A percentile compares a stretch with the other conserved stretches of the same genome.
Conservation (phyloP, 53 echinoderm and acorn worm genomes). For the Stichopus horrens region DNA sequence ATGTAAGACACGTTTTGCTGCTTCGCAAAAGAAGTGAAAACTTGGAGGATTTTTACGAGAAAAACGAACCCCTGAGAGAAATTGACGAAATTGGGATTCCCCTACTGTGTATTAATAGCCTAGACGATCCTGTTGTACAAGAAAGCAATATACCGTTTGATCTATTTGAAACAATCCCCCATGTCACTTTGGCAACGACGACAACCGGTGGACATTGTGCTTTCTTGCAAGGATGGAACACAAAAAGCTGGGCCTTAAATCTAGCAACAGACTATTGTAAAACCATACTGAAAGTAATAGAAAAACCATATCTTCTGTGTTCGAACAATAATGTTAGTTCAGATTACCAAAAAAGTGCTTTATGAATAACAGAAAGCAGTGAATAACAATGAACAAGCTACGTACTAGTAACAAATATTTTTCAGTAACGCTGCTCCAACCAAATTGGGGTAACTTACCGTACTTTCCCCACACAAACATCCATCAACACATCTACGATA, state of each 20-base stretch:
- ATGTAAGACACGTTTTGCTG: constrained; percentile 60
- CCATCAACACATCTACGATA: no score
- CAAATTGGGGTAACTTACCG: no score
- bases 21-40: constrained; percentile 57
- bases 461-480: no score
- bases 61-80: constrained; percentile 78
- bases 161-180: constrained; percentile 83
- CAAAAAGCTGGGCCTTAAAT: constrained; percentile 21
- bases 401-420: no score
- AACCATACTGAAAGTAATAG: constrained; percentile 20
- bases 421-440: no score
- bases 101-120: constrained; percentile 78
- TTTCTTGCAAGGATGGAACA: constrained; percentile 57
- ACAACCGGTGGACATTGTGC: constrained; percentile 81
- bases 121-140: constrained; percentile 76
- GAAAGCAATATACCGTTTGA: constrained; percentile 72
- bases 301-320: neutral
- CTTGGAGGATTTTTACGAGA: constrained; percentile 78
- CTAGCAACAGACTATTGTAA: constrained; percentile 31
- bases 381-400: no score
- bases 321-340: neutral
- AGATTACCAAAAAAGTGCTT: no score
- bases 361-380: no score
- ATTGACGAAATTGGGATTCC: constrained; percentile 90
- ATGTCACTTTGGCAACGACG: constrained; percentile 81